phyloP scores from a whole-genome alignment of 2,888 invertebrate species.

The Flexamia atlantica region DNA sequence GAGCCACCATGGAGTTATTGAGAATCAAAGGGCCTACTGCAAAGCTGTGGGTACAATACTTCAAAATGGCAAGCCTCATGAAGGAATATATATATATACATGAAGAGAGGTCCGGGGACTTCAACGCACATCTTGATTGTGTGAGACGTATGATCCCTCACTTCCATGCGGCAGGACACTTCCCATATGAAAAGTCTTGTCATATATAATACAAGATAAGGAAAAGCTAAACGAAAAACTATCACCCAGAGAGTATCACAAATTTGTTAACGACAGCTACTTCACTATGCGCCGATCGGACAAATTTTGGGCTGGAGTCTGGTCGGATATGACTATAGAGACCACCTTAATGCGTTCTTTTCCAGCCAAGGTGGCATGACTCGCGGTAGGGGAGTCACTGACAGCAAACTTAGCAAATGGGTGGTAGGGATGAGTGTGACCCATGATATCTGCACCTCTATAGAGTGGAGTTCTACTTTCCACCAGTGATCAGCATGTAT shows the following conservation, averaged over 20 bases:
- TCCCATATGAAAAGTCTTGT: slow-evolving; percentile 72
- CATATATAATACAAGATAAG: slow-evolving; percentile 73
- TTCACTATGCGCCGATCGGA: slow-evolving; percentile 65
- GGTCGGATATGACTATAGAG: slow-evolving; percentile 71
- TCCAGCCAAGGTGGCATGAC: slow-evolving; percentile 67
- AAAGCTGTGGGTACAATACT: slow-evolving; percentile 70
- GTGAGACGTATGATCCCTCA: slow-evolving; percentile 71
- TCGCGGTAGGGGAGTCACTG: slow-evolving; percentile 65
- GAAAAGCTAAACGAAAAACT: slow-evolving; percentile 70
- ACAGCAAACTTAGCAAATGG: slow-evolving; percentile 66
- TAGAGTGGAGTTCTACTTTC: slow-evolving; percentile 63
- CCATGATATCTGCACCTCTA: slow-evolving; percentile 65
- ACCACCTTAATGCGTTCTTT: slow-evolving; percentile 71
- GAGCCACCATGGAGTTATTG: background rate
- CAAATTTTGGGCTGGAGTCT: slow-evolving; percentile 65
- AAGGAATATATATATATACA: slow-evolving; percentile 71
- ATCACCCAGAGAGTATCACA: slow-evolving; percentile 67
- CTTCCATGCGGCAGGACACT: slow-evolving; percentile 73
- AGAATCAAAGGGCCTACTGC: slow-evolving; percentile 63
- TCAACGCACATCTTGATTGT: slow-evolving; percentile 71
- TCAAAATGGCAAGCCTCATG: slow-evolving; percentile 70
- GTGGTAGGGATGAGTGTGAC: slow-evolving; percentile 66
- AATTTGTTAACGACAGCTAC: slow-evolving; percentile 65
- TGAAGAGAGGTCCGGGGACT: slow-evolving; percentile 72
- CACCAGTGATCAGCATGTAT: slow-evolving; percentile 68